Evolutionary conservation across 2,888 invertebrate genomes (phyloP).

Genomic region (Pachydiplax longipennis): DNA sequence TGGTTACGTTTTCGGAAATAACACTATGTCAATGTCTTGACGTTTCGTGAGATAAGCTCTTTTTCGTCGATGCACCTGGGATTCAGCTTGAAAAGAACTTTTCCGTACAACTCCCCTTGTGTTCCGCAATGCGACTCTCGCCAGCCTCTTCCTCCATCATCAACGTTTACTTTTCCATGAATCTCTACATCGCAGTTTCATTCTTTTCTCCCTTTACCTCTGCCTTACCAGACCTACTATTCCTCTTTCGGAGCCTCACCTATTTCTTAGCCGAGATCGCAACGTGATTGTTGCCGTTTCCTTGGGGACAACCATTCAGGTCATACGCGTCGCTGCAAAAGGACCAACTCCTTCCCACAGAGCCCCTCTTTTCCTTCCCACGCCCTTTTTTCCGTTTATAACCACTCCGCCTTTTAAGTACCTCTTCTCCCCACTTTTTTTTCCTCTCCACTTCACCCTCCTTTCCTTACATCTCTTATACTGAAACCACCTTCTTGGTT

Average conservation of each 20-base stretch:
- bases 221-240: background rate
- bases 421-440: background rate
- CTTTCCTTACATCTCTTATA: background rate
- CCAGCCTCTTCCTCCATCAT: background rate
- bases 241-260: background rate
- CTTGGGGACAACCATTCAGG: slow-evolving; percentile 29
- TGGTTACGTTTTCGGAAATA: background rate
- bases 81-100: slow-evolving; percentile 20
- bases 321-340: slow-evolving; percentile 35
- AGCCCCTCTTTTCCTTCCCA: background rate
- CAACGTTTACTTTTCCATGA: slow-evolving; percentile 27
- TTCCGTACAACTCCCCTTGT: background rate
- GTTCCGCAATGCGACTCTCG: slow-evolving; percentile 37
- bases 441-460: background rate
- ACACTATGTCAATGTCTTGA: background rate
- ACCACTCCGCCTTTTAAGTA: background rate
- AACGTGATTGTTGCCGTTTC: slow-evolving; percentile 18
- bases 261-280: slow-evolving; percentile 10
- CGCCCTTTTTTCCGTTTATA: background rate
- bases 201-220: background rate
- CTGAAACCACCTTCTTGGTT: background rate
- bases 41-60: background rate
- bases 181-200: background rate
- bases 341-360: background rate
- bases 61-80: slow-evolving; percentile 13